phyloP scores from a whole-genome alignment of 2,797 vertebrate species.

The Pseudomugil gertrudae region DNA sequence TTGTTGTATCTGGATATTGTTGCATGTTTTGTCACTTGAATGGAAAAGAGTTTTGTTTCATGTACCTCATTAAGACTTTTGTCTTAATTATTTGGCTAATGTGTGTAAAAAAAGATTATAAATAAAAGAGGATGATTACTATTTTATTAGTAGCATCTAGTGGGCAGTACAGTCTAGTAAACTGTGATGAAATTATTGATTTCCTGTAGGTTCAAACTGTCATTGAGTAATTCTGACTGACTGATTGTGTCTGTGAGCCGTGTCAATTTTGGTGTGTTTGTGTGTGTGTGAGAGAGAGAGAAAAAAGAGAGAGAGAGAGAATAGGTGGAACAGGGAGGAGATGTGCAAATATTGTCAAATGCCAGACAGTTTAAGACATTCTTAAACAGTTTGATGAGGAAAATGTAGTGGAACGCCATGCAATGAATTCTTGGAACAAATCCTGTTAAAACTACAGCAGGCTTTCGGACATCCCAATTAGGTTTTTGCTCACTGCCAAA shows the following conservation, averaged over 20 bases:
- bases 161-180: slow-evolving; percentile 28
- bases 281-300: too few species aligned
- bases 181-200: slow-evolving; percentile 40
- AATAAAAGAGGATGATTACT: slow-evolving; percentile 2
- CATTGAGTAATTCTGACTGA: slow-evolving; percentile 25
- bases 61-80: slow-evolving; percentile 29
- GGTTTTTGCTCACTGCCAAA: slow-evolving; percentile 46
- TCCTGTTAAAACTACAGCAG: slow-evolving; percentile 43
- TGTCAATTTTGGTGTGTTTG: slow-evolving; percentile 37
- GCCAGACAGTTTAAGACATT: slow-evolving; percentile 43
- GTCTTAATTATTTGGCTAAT: slow-evolving; percentile 36
- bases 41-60: slow-evolving; percentile 30
- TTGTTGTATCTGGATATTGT: slow-evolving; percentile 11
- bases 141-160: slow-evolving; percentile 5
- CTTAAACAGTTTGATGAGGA: slow-evolving; percentile 38
- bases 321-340: too few species aligned
- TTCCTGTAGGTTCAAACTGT: slow-evolving; percentile 27
- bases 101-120: slow-evolving; percentile 3
- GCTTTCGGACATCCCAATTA: slow-evolving; percentile 58
- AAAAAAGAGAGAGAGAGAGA: too few species aligned
- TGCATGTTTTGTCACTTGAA: slow-evolving; percentile 28
- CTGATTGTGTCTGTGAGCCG: slow-evolving; percentile 4
- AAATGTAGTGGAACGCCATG: slow-evolving; percentile 49
- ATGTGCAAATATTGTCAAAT: slow-evolving; percentile 42
- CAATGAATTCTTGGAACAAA: slow-evolving; percentile 58